Base-by-base conservation (phyloP, 2,113 vertebrate species). In the Gambusia affinis region DNA sequence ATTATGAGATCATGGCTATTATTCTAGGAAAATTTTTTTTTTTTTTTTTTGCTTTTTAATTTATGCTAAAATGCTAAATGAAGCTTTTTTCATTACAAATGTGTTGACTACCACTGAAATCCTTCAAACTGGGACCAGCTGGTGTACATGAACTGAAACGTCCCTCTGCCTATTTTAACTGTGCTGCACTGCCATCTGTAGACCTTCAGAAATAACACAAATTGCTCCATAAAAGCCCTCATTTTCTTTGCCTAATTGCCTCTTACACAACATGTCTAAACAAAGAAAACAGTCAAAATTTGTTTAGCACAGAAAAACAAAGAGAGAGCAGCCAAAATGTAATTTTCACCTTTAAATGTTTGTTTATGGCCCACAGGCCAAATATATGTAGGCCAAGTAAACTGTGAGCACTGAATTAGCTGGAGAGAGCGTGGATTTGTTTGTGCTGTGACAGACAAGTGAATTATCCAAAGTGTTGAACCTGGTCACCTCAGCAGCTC, bases 111-210 rank as follows among this genome's bases (percentile, higher is more conserved):
- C 63, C 78, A 75, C 3, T 42, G 14, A 70, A 64, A 67, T 51
- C 1, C 28, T 71, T 39, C 70, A 71, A 72, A 67, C 60, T 73
- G 60, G 62, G 47, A 80, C 47, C 39, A 61, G n/a, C 65, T 65
- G 68, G 57, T 75, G 54, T 64, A 72, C 4, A 28, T 1, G 15
- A 6, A 4, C 15, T 42, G 24, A 57, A 60, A 12, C 1, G 24
- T 30, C 4, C 17, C 12, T 10, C 22, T 67, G 47, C 22, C 11
- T 7, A 6, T 2, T 68, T 73, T 68, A 60, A 79, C 62, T 84
- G 81, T 71, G 44, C 84, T 89, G 81, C 78, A 87, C 82, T 86
- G 88, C 88, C 92, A 90, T 79, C 90, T 92, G 68, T 65, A 76
- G 88, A 67, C 76, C 60, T 76, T 54, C 17, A 61, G 54, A 57